Evolutionary conservation across 2,113 vertebrate species (phyloP), one percentile per base, ranked within the genome.

Genomic region (Acinonyx jubatus): DNA sequence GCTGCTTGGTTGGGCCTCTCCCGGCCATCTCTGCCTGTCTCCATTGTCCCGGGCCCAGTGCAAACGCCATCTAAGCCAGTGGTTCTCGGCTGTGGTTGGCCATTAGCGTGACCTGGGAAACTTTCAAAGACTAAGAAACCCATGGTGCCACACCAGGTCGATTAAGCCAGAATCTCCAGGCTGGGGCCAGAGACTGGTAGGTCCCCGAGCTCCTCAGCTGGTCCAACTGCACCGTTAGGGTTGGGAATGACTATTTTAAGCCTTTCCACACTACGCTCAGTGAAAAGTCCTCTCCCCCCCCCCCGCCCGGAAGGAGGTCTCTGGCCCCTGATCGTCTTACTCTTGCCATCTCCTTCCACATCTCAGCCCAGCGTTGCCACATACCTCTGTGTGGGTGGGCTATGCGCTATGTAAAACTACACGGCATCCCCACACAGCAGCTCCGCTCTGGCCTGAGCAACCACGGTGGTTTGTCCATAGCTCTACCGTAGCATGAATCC

Each of bases 41-140:
- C n/a, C 12, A 52, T 73, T 69, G 55, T 38, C 41, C 16, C 73
- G 6, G 18, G n/a, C 21, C 5, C 14, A 50, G 29, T 1, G 29
- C 5, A 89, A 79, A 69, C 8, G 13, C 38, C 85, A 21, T 41
- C 36, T 57, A 57, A 45, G 81, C 8, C 31, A 50, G 7, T 15
- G 19, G 19, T 76, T 92, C n/a, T 80, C 45, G 57, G n/a, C 36
- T 89, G 57, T 50, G n/a, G 1, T 2, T 74, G 25, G 76, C 19
- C 25, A 69, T 61, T 52, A 89, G 23, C 23, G 38, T 57, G 65
- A 88, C 10, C 4, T 41, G 25, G 1, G 19, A n/a, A 15, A 66
- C 33, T 91, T 91, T 89, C 19, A 91, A 82, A 93, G 68, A 48
- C 38, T 65, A 29, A 80, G 93, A 84, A 45, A 76, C 9, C 29